phyloP scores from a whole-genome alignment of 2,888 invertebrate genomes.

The Zaprionus obscuricornis region DNA sequence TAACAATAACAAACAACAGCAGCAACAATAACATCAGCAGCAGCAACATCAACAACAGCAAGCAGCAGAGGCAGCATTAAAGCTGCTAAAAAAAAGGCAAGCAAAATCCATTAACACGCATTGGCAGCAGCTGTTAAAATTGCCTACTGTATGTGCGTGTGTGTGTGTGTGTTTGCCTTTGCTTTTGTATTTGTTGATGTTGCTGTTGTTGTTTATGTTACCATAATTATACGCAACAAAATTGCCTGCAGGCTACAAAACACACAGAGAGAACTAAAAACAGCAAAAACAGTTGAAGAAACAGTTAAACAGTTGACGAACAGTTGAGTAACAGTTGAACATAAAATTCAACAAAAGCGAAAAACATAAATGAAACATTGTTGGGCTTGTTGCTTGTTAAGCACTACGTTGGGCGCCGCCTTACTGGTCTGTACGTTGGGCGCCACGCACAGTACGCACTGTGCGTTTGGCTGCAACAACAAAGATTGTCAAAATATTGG shows the following conservation, averaged over 20 bases:
- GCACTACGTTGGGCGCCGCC: neutral
- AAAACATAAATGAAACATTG: too few relatives aligned
- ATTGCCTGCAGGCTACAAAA: conserved; percentile 51
- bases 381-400: too few relatives aligned
- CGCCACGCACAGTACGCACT: conserved; percentile 31
- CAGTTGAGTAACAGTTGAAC: too few relatives aligned
- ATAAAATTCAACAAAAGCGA: too few relatives aligned
- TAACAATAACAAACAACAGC: conserved; percentile 11
- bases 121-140: conserved; percentile 40
- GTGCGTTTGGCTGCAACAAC: conserved; percentile 36
- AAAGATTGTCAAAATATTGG: conserved; percentile 60
- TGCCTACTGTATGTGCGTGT: conserved; percentile 3
- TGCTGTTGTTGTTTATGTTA: conserved; percentile 52
- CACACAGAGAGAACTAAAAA: conserved; percentile 16
- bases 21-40: too few relatives aligned
- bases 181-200: conserved; percentile 8
- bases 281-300: conserved; percentile 16
- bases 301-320: too few relatives aligned
- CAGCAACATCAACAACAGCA: too few relatives aligned
- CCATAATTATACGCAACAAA: conserved; percentile 56
- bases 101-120: conserved; percentile 67
- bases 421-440: neutral
- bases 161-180: conserved; percentile 8
- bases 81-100: conserved; percentile 25
- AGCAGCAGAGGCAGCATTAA: neutral